These are phyloP conservation scores for Seira musarum DNA, from an alignment of 2,888 invertebrate genomes.

Conservation along the genomic window DNA sequence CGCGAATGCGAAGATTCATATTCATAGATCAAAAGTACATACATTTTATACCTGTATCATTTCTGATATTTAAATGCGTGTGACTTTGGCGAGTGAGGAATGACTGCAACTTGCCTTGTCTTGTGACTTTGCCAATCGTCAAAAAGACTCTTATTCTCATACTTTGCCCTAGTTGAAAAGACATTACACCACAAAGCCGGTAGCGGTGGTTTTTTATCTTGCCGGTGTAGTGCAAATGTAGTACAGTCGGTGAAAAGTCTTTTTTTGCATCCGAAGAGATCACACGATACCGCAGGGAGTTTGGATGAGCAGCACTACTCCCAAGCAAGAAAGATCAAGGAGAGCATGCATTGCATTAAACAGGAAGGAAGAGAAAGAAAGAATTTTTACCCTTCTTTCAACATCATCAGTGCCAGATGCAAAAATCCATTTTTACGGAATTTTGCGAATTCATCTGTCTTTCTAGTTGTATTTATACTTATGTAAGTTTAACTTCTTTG, in stretches of 20 bases:
- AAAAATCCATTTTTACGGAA: constrained; percentile 12
- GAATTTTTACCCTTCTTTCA: background rate
- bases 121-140: background rate
- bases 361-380: constrained; percentile 15
- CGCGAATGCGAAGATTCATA: no score
- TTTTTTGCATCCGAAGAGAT: background rate
- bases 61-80: no score
- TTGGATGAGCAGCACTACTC: background rate
- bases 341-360: background rate
- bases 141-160: background rate
- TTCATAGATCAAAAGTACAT: no score
- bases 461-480: background rate
- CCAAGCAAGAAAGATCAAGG: background rate
- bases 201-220: background rate
- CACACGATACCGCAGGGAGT: no score
- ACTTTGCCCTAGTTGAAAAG: background rate
- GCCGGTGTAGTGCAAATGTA: background rate
- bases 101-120: background rate
- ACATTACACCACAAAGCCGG: constrained; percentile 1
- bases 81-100: no score
- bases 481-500: no score
- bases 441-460: background rate
- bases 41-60: no score
- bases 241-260: constrained; percentile 6
- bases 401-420: background rate